Evolutionary conservation across 2,888 invertebrate genomes (phyloP), one percentile per base, ranked within the genome.

Genomic region (Drosophila algonquin): DNA sequence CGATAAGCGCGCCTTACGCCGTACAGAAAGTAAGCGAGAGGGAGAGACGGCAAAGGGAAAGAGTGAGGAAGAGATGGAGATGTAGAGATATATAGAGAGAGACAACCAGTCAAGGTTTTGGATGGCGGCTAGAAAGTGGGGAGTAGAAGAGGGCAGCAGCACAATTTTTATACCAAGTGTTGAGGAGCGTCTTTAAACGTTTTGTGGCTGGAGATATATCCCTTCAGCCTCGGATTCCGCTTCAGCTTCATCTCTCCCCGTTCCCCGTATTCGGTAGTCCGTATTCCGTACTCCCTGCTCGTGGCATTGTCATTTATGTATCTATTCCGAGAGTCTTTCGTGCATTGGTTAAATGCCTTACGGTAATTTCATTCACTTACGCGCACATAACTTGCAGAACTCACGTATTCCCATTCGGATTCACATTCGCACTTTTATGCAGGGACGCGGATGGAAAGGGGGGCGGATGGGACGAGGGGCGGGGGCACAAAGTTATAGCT

Each of bases 331-430:
- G 80, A 72, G 76, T 58, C 72, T 77, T 82, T 81, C 79, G 64
- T 87, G 89, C 87, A 87, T 89, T 87, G 85, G 85, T 81, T 87
- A 90, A 91, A 90, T 90, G 87, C 91, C 90, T 90, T 89, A 85
- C 83, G 90, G 90, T 90, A 88, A 79, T 90, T 90, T 90, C 90
- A 90, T 90, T 90, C 91, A 90, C 90, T 90, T 91, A 90, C 81
- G 80, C 84, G 82, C 85, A 87, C 90, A 89, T 90, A 91, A 90
- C 86, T 87, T 84, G 89, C 89, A 89, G 90, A 90, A 83, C 90
- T 89, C 91, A 91, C 90, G 90, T 91, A 89, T 81, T 86, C 89
- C 77, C 87, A 89, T 84, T 84, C 84, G 51, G 80, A 79, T 74
- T 81, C 83, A 53, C 79, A 78, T 69, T 68, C 72, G 61, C 77